A percentile compares a stretch with the other conserved stretches of the same genome.
Conservation (phyloP, 2,797 vertebrate genomes). For the Siniperca obscura region DNA sequence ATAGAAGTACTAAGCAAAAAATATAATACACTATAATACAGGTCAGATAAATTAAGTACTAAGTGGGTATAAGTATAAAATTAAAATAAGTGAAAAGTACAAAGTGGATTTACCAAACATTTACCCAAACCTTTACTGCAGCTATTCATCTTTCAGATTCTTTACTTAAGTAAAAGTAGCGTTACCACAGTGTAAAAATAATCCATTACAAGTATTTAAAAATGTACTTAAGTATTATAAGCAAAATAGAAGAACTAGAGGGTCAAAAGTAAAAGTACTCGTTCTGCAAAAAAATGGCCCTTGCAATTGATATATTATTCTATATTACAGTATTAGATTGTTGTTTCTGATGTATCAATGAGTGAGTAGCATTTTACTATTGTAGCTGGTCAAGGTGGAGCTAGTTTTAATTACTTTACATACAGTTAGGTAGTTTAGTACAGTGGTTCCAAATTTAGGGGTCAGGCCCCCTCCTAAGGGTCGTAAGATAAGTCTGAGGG, state of each 20-base stretch:
- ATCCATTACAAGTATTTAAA: not conserved
- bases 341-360: not conserved
- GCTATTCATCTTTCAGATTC: not conserved
- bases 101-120: too few species aligned
- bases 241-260: not conserved
- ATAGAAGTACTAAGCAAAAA: too few species aligned
- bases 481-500: not conserved
- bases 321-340: not conserved
- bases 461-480: not conserved
- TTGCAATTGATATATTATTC: not conserved
- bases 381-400: not conserved
- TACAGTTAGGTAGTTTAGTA: not conserved
- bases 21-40: too few species aligned
- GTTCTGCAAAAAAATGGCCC: not conserved
- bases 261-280: not conserved
- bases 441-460: too few species aligned
- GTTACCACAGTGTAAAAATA: not conserved
- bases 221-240: not conserved
- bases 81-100: too few species aligned
- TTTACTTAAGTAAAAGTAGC: not conserved
- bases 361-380: not conserved
- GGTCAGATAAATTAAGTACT: too few species aligned
- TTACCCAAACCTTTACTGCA: slow-evolving; percentile 19
- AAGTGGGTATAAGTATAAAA: too few species aligned
- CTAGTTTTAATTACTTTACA: not conserved